Evolutionary conservation across 2,797 vertebrate genomes (phyloP).

Genomic region (Balearica regulorum): DNA sequence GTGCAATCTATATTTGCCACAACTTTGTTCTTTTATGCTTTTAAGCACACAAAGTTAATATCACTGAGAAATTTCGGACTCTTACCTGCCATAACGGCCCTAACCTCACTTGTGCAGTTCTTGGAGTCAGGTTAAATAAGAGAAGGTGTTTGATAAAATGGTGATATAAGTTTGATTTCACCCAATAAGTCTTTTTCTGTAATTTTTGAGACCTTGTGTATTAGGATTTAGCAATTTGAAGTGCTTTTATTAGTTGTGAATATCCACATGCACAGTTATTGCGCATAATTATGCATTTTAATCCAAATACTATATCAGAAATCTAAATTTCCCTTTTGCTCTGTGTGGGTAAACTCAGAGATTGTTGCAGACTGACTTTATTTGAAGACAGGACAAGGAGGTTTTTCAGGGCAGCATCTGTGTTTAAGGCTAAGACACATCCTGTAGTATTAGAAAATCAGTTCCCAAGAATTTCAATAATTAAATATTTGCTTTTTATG

Average conservation of each 20-base stretch:
- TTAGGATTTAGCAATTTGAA: not conserved
- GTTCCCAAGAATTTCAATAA: not conserved
- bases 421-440: not conserved
- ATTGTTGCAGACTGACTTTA: not conserved
- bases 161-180: not conserved
- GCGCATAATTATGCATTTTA: not conserved
- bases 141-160: not conserved
- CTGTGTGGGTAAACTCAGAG: rapidly evolving
- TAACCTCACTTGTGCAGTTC: not conserved
- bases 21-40: not conserved
- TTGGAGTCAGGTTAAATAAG: not conserved
- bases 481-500: not conserved
- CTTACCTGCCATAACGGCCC: not conserved
- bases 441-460: not conserved
- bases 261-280: not conserved
- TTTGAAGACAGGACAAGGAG: not conserved
- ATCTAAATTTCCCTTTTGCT: not conserved
- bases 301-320: not conserved
- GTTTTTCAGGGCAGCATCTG: not conserved
- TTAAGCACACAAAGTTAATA: not conserved
- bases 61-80: not conserved
- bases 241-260: not conserved
- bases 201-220: not conserved
- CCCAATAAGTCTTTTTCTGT: not conserved
- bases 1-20: not conserved